Evolutionary conservation across 2,113 vertebrate genomes (phyloP), one percentile per base, ranked within the genome.

Genomic region (Myotis lucifugus): DNA sequence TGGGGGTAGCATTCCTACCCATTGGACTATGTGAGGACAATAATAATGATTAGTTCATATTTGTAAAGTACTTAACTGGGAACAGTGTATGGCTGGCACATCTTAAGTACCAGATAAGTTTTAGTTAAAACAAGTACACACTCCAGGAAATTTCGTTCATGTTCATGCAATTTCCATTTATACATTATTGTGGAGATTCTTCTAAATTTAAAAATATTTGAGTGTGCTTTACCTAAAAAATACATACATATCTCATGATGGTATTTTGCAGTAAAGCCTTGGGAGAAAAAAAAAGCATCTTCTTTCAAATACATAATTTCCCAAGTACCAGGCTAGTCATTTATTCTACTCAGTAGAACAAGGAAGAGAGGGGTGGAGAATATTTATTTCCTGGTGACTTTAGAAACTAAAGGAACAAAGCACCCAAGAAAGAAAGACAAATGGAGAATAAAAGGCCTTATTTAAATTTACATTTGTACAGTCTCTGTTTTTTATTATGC

Each of bases 201-300:
- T 83, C 52, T 78, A 73, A 92, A 84, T 87, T 86, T 87, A 83
- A 61, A 70, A 85, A 37, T 90, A 54, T 69, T 86, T 59, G 56
- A 88, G 50, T 66, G 52, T 86, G 37, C 7, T 61, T 89, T 85
- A 40, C 37, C 76, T 95, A 56, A 77, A 85, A 85, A 50, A 52
- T 29, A 79, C 8, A 52, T 50, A 19, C 52, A 54, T 27, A 69
- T 52, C 12, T 90, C 61, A 66, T 21, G 19, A 56, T 76, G 25
- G 23, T n/a, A 78, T 56, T 77, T 87, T 69, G 34, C 0, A 19
- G 56, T 52, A 34, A 83, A 88, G 42, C 1, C 54, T 42, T 81
- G 50, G 42, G 52, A 86, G 76, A n/a, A 64, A 48, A 7, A 66
- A 34, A 37, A 42, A 12, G 59, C 5, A 27, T 59, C 70, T 56